Evolutionary conservation across 2,113 vertebrate genomes (phyloP).

Genomic region (Todiramphus chloris): DNA sequence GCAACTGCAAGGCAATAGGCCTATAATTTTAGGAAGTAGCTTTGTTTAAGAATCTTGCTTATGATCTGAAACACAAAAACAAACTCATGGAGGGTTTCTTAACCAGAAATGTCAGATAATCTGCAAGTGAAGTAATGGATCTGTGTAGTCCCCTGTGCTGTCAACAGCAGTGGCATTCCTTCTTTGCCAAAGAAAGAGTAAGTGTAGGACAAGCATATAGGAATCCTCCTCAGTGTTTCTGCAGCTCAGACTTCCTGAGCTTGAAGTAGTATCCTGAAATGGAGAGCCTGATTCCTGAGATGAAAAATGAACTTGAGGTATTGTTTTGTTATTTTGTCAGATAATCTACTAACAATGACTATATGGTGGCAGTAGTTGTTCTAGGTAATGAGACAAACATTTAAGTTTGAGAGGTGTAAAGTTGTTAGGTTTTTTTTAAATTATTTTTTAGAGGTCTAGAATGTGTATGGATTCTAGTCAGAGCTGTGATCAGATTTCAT

Average conservation of each 20-base stretch:
- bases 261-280: background rate
- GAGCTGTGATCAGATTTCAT: background rate
- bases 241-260: background rate
- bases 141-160: background rate
- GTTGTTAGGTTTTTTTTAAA: background rate
- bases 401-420: background rate
- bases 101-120: background rate
- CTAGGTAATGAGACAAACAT: background rate
- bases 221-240: background rate
- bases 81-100: background rate
- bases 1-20: background rate
- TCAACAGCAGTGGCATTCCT: background rate
- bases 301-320: background rate
- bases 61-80: background rate
- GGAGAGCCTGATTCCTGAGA: background rate
- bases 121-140: background rate
- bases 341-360: background rate
- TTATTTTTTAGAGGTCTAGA: background rate
- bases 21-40: background rate
- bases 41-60: background rate
- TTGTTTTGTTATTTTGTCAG: background rate
- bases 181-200: background rate
- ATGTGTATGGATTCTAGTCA: background rate
- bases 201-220: background rate
- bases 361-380: background rate